Base-by-base conservation (phyloP, 1,140 invertebrate species). In the Colletes latitarsis region DNA sequence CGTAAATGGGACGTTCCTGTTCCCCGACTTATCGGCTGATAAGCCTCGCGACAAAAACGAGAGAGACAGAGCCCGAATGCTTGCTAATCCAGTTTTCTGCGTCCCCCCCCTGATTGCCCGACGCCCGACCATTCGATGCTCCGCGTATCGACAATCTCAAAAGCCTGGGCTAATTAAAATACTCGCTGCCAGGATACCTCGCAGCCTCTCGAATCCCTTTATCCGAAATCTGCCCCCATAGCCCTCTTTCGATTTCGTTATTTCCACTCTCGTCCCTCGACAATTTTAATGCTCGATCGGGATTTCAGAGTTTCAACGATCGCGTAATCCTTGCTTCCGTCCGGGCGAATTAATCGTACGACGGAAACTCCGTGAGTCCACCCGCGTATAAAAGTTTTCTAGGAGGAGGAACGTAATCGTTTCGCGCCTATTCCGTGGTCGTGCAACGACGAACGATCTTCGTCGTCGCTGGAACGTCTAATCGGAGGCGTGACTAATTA, bases 131-230 rank as follows among this genome's bases (percentile, higher is more conserved):
- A n/a, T 39, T 58, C 74, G 63, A 58, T 71, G 46, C 57, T 14
- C 49, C 30, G 57, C 63, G 15, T 75, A 80, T 80, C 72, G 72
- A 17, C 63, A n/a, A 74, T 75, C 72, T 75, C 78, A 63, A 74
- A 81, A 78, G 67, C 67, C 74, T 60, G 64, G 60, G 64, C 80
- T 82, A 82, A 82, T 82, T 82, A 82, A 77, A 81, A 82, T 82
- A 66, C 80, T 66, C 67, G 19, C 17, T 53, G 55, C 64, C 30
- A 10, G 55, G 9, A 46, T 19, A 30, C n/a, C 55, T 57, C 30
- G 41, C 41, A 58, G 52, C 30, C 58, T 15, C 17, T 15, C 17
- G 64, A 49, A 49, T 81, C 63, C 53, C 41, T 73, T 72, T 72
- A 79, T 55, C 58, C 70, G 69, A 63, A 72, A 79, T 49, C 62